Conservation (phyloP, 2,113 vertebrate species). For the Pomatorhinus ruficollis region DNA sequence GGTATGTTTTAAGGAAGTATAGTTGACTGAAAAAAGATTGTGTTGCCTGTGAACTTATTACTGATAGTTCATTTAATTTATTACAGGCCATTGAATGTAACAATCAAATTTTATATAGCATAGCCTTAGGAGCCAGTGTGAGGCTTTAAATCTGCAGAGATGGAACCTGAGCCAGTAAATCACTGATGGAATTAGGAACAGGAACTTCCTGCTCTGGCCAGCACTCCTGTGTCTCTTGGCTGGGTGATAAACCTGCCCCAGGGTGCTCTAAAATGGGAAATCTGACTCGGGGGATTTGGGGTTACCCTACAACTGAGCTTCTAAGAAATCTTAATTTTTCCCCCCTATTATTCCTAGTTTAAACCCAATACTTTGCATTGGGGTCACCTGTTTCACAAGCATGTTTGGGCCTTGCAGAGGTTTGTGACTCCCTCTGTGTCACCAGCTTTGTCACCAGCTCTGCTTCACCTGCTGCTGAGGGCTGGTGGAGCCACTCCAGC, state of each 20-base stretch:
- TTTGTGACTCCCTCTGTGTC: rapidly evolving
- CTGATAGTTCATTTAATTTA: slow-evolving; percentile 51
- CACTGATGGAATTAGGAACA: not conserved
- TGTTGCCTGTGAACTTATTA: slow-evolving; percentile 38
- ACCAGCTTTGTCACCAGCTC: rapidly evolving
- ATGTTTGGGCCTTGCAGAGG: not conserved
- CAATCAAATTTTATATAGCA: slow-evolving; percentile 15
- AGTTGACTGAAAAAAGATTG: slow-evolving; percentile 2
- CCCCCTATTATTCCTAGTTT: rapidly evolving
- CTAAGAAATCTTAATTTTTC: not conserved
- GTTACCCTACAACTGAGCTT: not conserved
- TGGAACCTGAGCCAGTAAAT: not conserved
- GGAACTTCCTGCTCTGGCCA: not conserved
- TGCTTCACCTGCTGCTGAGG: not conserved
- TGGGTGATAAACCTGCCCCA: not conserved
- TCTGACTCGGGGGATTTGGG: not conserved
- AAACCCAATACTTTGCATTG: not conserved
- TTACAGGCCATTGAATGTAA: not conserved
- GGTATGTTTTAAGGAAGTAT: slow-evolving; percentile 21
- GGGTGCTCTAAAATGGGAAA: not conserved
- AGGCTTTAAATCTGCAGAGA: slow-evolving; percentile 4
- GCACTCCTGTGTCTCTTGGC: not conserved
- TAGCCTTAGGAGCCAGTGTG: not conserved
- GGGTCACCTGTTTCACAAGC: not conserved
- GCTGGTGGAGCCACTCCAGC: not conserved